Percentiles rank a stretch among this genome's conserved stretches.
Evolutionary conservation across 2,888 invertebrate genomes (phyloP).

Genomic region (Eulithis testata): DNA sequence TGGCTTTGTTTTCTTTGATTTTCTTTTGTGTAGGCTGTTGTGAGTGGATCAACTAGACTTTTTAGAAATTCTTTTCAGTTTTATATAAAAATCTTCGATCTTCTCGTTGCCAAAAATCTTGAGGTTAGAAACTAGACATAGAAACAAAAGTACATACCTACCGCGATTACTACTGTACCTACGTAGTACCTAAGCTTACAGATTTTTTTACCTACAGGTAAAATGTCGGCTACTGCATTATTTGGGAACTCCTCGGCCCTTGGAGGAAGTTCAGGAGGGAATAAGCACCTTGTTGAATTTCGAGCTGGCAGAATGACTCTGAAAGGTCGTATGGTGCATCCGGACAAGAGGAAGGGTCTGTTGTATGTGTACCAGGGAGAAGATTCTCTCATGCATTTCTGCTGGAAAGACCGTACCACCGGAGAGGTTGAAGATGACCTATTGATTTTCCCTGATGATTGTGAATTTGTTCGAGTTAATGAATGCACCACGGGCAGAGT

Average conservation of each 20-base stretch:
- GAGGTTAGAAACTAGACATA: background rate
- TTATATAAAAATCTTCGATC: too few species aligned
- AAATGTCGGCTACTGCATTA: slow-evolving; percentile 88
- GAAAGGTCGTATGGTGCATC: slow-evolving; percentile 96
- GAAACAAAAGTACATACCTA: too few species aligned
- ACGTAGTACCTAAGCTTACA: too few species aligned
- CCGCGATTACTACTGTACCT: too few species aligned
- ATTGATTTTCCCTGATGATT: slow-evolving; percentile 99
- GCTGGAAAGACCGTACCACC: slow-evolving; percentile 98
- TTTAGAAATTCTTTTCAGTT: too few species aligned
- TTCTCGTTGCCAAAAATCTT: background rate
- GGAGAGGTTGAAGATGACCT: slow-evolving; percentile 98
- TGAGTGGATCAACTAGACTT: too few species aligned
- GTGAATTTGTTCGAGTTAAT: slow-evolving; percentile 96
- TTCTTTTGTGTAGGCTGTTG: too few species aligned
- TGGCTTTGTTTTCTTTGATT: too few species aligned
- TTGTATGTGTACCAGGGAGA: slow-evolving; percentile 98
- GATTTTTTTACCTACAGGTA: slow-evolving; percentile 30
- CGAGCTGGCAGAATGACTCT: slow-evolving; percentile 98
- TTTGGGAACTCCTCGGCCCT: slow-evolving; percentile 91
- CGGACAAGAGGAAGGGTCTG: slow-evolving; percentile 97
- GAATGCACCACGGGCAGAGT: slow-evolving; percentile 99
- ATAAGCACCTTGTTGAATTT: slow-evolving; percentile 96
- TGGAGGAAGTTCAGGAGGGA: slow-evolving; percentile 92
- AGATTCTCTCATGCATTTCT: slow-evolving; percentile 99